Conservation (phyloP, 2,888 invertebrate genomes). For the Archaeoteleia sp. region DNA sequence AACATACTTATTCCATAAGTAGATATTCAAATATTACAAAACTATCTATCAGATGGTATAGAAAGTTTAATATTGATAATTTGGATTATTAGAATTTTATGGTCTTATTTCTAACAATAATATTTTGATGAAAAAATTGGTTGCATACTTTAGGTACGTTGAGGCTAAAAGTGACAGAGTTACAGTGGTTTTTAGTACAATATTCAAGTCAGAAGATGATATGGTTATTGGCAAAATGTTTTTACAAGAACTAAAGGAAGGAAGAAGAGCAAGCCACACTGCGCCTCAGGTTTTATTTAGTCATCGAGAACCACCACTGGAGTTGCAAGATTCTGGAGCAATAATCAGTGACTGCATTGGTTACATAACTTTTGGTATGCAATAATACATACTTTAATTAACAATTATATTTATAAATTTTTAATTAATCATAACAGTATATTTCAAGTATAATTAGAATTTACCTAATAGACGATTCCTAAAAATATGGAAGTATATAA, state of each 20-base stretch:
- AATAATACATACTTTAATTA: conserved; percentile 20
- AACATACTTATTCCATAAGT: no score
- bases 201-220: conserved; percentile 98
- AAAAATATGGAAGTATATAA: no score
- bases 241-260: conserved; percentile 99
- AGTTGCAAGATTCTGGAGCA: conserved; percentile 95
- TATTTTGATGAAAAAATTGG: no score
- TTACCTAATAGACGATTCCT: no score
- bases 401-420: no score
- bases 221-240: conserved; percentile 99
- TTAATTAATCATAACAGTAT: background rate
- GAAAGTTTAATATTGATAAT: no score
- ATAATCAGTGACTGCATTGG: conserved; percentile 97
- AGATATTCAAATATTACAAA: no score
- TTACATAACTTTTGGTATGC: conserved; percentile 97
- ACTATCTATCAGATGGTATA: no score
- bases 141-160: conserved; percentile 96
- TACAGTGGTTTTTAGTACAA: conserved; percentile 98
- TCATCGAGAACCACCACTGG: conserved; percentile 97
- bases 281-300: conserved; percentile 93
- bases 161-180: conserved; percentile 99
- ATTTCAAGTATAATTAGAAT: background rate
- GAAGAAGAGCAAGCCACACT: conserved; percentile 95
- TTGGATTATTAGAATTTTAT: conserved; percentile 13
- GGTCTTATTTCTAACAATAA: conserved; percentile 8